Base-by-base conservation (phyloP, 2,113 vertebrate genomes). In the Fregetta grallaria region DNA sequence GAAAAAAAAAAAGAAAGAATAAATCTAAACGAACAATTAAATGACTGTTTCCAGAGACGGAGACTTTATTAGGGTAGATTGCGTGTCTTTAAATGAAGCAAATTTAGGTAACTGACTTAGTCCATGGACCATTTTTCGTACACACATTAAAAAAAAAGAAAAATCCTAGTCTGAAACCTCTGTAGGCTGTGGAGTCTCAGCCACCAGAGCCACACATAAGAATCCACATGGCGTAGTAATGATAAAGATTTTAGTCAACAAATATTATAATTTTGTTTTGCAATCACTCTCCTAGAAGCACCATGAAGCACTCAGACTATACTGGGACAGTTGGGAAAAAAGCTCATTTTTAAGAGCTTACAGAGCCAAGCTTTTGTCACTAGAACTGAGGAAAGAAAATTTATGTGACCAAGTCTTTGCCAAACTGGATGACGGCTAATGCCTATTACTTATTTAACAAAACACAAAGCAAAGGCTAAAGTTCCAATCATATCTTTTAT, bases 141-240 rank as follows among this genome's bases (percentile, higher is more conserved):
- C 1, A 18, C 2, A 32, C 1, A 16, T 14, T 38, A 10, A 30
- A 4, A 70, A 49, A 53, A 59, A 15, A 36, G 45, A 36, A 38
- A 62, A 77, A 47, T 11, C 32, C 47, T 42, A 44, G 7, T 40
- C 27, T 40, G 15, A 90, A 94, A 9, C 14, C 14, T 7, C 1
- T 13, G 6, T 10, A 72, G 58, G 16, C 15, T 15, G 50, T 14
- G 11, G 15, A 53, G 36, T 11, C 68, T 72, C 23, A 75, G n/a
- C 32, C 42, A 26, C 3, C n/a, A 82, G 73, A 68, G 21, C 5
- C 34, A 42, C 21, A 44, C 2, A 6, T 13, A 36, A 17, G 7
- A 67, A 36, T 27, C 47, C 56, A 12, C 10, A 21, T 0, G 7
- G 23, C 7, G 14, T 3, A 34, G 17, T 0, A 61, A 84, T 12